A percentile compares a stretch with the other conserved stretches of the same genome.
Conservation (phyloP, 2,888 invertebrate genomes). For the Altica lythri region DNA sequence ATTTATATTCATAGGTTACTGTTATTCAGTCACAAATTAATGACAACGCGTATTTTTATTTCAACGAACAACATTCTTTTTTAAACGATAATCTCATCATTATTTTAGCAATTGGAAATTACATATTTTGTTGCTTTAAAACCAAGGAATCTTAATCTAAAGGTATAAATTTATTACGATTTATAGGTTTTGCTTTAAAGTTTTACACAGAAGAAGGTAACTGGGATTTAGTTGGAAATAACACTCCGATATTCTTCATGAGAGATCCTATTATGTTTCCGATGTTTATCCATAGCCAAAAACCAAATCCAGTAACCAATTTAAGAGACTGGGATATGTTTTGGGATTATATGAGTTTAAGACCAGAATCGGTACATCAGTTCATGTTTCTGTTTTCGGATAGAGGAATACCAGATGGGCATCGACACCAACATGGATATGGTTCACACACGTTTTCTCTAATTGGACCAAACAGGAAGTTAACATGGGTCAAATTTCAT, state of each 20-base stretch:
- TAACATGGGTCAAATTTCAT: conserved; percentile 75
- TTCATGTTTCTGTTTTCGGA: conserved; percentile 77
- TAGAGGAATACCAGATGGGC: conserved; percentile 86
- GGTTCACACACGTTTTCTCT: conserved; percentile 88
- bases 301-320: conserved; percentile 87
- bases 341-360: conserved; percentile 88
- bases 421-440: conserved; percentile 89
- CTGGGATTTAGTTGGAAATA: conserved; percentile 93
- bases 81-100: too few relatives aligned
- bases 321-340: conserved; percentile 90
- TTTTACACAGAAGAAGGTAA: conserved; percentile 89
- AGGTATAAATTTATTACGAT: not conserved
- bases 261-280: conserved; percentile 87
- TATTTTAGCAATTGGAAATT: too few relatives aligned
- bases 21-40: too few relatives aligned
- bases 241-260: conserved; percentile 90
- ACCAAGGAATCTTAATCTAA: too few relatives aligned
- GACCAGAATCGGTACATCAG: conserved; percentile 86
- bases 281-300: conserved; percentile 93
- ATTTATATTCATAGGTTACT: too few relatives aligned
- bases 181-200: conserved; percentile 81
- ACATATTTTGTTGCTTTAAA: too few relatives aligned
- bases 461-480: conserved; percentile 64
- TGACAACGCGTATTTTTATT: too few relatives aligned
- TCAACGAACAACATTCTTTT: too few relatives aligned